Evolutionary conservation across 2,113 vertebrate genomes (phyloP), one percentile per base, ranked within the genome.

Genomic region (Phaethornis superciliosus): DNA sequence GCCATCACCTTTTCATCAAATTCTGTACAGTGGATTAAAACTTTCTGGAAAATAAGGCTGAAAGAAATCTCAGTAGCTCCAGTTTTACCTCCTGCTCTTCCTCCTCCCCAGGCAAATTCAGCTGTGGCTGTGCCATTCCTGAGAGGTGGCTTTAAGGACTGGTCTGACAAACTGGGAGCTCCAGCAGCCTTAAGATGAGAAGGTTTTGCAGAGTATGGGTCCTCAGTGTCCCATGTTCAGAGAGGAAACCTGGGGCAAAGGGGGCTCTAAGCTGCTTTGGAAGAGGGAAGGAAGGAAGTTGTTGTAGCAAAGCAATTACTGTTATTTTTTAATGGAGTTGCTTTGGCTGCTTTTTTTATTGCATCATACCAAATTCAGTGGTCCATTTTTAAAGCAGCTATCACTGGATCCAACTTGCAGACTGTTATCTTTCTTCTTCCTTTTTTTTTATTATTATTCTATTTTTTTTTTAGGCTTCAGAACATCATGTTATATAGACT

Each of bases 141-240:
- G 77, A 23, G 0, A 0, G 7, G 52, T 84, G 89, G 80, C 86
- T 85, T 76, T 54, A 13, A 60, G 68, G 83, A 18, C 71, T 67
- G 89, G 59, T 86, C 86, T 33, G 86, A 49, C 90, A 88, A 59
- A 67, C 59, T 88, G 93, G 70, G 10, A 76, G 58, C 62, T 69
- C 32, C 51, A 10, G 67, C 33, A 18, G 17, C 76, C 59, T 37
- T 46, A 32, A 35, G 30, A 35, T 23, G 21, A 37, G 59, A 42
- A 46, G 70, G 13, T 7, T 37, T 74, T 55, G 33, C 47, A 1
- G 4, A 15, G n/a, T 54, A 21, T 46, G 35, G 49, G 32, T 49
- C 26, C 44, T n/a, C 9, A 10, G 52, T 62, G 32, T 77, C 56
- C 6, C 1, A 2, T 9, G n/a, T 28, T 83, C 65, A 52, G 86